Evolutionary conservation across 2,113 vertebrate genomes (phyloP).

Genomic region (Tautogolabrus adspersus): DNA sequence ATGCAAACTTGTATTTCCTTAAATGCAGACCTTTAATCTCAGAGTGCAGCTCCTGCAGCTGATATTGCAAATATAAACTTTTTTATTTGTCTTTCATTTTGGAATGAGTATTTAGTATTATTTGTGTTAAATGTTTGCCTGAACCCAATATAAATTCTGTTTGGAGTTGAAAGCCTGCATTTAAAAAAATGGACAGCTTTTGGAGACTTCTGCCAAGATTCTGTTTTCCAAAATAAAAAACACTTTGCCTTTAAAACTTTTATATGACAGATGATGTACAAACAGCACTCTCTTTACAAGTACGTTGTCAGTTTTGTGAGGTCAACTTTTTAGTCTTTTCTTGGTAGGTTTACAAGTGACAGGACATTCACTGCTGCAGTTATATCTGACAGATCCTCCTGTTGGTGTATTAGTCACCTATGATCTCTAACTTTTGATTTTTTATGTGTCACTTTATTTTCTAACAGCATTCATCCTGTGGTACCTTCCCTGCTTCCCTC

Average conservation of each 20-base stretch:
- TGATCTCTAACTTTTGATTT: not conserved
- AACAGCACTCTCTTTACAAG: conserved; percentile 24
- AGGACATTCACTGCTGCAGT: conserved; percentile 13
- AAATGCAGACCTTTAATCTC: not conserved
- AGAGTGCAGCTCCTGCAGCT: not conserved
- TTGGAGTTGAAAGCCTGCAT: not conserved
- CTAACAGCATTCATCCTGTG: conserved; percentile 17
- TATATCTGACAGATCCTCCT: not conserved
- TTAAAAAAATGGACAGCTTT: conserved; percentile 21
- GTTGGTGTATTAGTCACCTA: conserved; percentile 23
- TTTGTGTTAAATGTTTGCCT: not conserved
- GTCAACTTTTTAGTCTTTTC: conserved; percentile 5
- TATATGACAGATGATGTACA: conserved; percentile 25
- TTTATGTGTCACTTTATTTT: conserved; percentile 17
- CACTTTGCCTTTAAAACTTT: conserved; percentile 38
- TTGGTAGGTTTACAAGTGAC: not conserved
- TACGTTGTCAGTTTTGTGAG: conserved; percentile 21
- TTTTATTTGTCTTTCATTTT: not conserved
- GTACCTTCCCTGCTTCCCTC: conserved; percentile 6
- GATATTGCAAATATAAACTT: not conserved
- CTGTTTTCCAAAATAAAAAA: conserved; percentile 28
- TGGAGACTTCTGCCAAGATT: conserved; percentile 16
- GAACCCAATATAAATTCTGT: conserved; percentile 23
- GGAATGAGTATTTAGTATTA: not conserved
- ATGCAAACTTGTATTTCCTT: not conserved